A percentile compares a stretch with the other conserved stretches of the same genome.
Conservation (phyloP, 2,888 invertebrate species). For the Cyaniris semiargus region DNA sequence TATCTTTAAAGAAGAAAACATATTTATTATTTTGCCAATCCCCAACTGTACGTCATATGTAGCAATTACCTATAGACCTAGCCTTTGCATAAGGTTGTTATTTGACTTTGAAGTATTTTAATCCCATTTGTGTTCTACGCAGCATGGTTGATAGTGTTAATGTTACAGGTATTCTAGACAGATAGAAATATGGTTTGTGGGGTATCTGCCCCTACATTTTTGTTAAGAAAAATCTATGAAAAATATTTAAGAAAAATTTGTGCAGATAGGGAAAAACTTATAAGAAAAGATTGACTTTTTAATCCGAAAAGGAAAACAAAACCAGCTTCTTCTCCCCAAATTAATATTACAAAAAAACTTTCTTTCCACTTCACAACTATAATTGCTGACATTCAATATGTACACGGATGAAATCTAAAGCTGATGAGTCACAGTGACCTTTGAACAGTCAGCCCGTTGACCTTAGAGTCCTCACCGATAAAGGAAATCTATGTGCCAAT, state of each 20-base stretch:
- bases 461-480: background rate
- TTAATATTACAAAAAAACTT: background rate
- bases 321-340: background rate
- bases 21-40: too few species aligned
- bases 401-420: background rate
- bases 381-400: background rate
- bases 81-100: background rate
- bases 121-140: background rate
- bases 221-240: too few species aligned
- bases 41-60: background rate
- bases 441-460: background rate
- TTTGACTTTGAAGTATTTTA: background rate
- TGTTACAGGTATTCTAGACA: background rate
- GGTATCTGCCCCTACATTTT: background rate
- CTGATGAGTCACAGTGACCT: background rate
- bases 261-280: too few species aligned
- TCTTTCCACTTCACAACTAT: background rate
- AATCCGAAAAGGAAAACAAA: background rate
- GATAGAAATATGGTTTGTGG: background rate
- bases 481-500: slow-evolving; percentile 13
- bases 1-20: too few species aligned
- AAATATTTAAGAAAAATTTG: too few species aligned
- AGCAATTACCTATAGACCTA: background rate
- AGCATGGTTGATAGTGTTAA: background rate
- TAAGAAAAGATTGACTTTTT: too few species aligned